These are phyloP conservation scores for Babylonia areolata DNA, from an alignment of 1,140 invertebrate species.

Conservation along the genomic window DNA sequence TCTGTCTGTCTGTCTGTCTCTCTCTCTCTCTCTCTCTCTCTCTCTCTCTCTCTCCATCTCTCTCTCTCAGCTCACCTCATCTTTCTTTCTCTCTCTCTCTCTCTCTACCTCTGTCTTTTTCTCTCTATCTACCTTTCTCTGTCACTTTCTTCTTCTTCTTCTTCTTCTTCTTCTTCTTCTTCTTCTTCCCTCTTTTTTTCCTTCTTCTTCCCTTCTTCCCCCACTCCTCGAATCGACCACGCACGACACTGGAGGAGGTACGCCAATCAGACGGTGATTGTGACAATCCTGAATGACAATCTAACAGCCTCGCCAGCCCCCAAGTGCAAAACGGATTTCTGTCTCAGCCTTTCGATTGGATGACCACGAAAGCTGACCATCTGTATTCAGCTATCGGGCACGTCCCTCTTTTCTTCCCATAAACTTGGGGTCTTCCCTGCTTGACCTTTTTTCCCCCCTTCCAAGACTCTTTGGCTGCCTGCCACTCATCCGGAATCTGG, in stretches of 20 bases:
- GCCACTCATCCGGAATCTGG: too few species aligned
- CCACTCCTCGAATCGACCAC: not conserved
- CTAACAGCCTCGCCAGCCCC: not conserved
- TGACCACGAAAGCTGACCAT: conserved; percentile 11
- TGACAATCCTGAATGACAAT: not conserved
- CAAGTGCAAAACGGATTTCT: not conserved
- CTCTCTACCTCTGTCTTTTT: conserved; percentile 9
- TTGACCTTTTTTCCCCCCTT: not conserved
- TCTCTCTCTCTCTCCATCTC: too few species aligned
- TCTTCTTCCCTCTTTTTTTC: not conserved
- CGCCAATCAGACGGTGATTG: not conserved
- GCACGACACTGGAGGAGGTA: too few species aligned
- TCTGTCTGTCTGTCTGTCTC: too few species aligned
- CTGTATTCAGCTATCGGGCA: not conserved
- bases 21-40: too few species aligned
- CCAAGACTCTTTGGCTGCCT: too few species aligned
- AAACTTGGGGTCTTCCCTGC: not conserved
- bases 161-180: not conserved
- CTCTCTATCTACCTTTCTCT: conserved; percentile 12
- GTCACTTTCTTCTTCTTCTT: not conserved
- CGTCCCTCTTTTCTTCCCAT: not conserved
- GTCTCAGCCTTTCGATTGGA: not conserved
- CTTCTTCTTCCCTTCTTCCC: not conserved
- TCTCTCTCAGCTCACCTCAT: not conserved
- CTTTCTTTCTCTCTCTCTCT: conserved; percentile 14